Conservation (phyloP, 2,888 invertebrate species). For the Exocentrus adspersus region DNA sequence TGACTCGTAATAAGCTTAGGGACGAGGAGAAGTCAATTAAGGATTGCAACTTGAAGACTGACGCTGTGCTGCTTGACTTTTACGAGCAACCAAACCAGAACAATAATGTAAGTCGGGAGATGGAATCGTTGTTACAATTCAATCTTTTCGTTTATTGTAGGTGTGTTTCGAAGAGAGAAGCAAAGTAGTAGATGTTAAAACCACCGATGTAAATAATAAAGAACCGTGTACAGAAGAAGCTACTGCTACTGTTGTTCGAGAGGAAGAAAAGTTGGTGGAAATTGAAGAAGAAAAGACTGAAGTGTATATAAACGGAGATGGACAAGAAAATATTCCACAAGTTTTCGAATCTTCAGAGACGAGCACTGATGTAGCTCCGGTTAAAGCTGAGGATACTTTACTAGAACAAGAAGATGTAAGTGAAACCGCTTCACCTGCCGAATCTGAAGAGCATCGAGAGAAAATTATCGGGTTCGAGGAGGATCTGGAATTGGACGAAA, state of each 20-base stretch:
- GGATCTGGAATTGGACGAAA: conserved; percentile 57
- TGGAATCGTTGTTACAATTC: conserved; percentile 10
- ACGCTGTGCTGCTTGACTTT: conserved; percentile 3
- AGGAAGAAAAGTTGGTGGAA: not conserved
- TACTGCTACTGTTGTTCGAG: conserved; percentile 34
- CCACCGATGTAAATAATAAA: not conserved
- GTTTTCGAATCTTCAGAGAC: conserved; percentile 3
- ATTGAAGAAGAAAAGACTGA: not conserved
- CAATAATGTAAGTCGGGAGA: not conserved
- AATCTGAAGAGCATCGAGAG: conserved; percentile 3
- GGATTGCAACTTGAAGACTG: conserved; percentile 37
- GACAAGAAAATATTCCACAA: not conserved
- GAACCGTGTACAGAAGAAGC: not conserved
- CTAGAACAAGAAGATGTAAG: not conserved
- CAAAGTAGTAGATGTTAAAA: conserved; percentile 7
- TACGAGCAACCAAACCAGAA: not conserved
- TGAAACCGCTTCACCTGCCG: conserved; percentile 21
- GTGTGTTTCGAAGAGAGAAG: conserved; percentile 24
- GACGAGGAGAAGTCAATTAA: conserved; percentile 30
- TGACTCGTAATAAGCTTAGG: conserved; percentile 6
- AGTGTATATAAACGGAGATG: not conserved
- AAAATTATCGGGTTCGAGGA: conserved; percentile 53
- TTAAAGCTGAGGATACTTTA: conserved; percentile 17
- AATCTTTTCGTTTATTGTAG: too few relatives aligned
- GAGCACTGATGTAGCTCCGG: not conserved